Evolutionary conservation across 2,888 invertebrate genomes (phyloP).

Genomic region (Pocota personata): DNA sequence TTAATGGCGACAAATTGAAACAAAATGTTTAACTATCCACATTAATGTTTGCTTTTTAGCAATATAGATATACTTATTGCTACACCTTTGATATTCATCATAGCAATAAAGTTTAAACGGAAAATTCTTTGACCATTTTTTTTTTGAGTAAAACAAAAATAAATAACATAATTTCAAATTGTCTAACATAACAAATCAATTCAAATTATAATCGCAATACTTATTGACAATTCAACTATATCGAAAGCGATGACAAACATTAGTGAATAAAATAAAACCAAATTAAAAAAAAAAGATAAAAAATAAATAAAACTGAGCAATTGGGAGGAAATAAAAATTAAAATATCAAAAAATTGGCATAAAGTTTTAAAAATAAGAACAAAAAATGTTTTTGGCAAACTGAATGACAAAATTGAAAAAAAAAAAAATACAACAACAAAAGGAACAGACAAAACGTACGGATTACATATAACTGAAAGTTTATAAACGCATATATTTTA

Average conservation of each 20-base stretch:
- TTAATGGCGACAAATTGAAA: not conserved
- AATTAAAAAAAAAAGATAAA: conserved; percentile 17
- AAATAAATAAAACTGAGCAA: conserved; percentile 45
- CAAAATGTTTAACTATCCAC: conserved; percentile 23
- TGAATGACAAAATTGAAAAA: conserved; percentile 19
- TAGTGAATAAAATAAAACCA: conserved; percentile 49
- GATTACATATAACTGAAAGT: conserved; percentile 54
- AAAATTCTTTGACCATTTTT: not conserved
- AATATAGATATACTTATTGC: conserved; percentile 1
- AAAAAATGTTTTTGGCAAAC: conserved; percentile 47
- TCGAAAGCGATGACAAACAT: conserved; percentile 74
- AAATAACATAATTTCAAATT: conserved; percentile 24
- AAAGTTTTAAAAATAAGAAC: conserved; percentile 5
- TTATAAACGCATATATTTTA: conserved; percentile 70
- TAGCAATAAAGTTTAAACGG: conserved; percentile 26
- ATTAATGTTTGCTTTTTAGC: conserved; percentile 51
- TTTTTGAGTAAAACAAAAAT: conserved; percentile 2
- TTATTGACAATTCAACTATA: conserved; percentile 60
- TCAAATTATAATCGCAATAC: conserved; percentile 44
- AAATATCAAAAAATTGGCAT: conserved; percentile 33
- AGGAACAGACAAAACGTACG: conserved; percentile 42
- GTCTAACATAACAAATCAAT: conserved; percentile 18
- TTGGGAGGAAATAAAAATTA: conserved; percentile 26
- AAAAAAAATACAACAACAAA: conserved; percentile 8
- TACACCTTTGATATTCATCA: conserved; percentile 18